These are phyloP conservation scores for Chymomyza fuscimana DNA, from an alignment of 2,888 invertebrate genomes.

Conservation along the genomic window DNA sequence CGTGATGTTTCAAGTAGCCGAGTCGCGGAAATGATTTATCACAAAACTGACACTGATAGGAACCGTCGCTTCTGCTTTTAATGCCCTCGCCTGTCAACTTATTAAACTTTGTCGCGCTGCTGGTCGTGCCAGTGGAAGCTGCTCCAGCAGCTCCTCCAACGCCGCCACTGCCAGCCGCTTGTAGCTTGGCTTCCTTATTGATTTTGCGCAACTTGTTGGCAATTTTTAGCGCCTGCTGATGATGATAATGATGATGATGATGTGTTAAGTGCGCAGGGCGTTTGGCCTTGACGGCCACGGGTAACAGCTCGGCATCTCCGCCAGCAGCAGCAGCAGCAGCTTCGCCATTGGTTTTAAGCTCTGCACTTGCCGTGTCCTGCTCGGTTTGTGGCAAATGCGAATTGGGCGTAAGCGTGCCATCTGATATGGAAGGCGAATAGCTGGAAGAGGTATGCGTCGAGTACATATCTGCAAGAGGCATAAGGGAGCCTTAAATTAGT, in stretches of 20 bases:
- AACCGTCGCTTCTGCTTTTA: constrained; percentile 82
- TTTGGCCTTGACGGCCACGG: constrained; percentile 34
- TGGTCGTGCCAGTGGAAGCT: constrained; percentile 76
- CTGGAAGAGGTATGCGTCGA: constrained; percentile 80
- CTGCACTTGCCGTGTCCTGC: constrained; percentile 44
- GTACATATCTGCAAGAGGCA: constrained; percentile 77
- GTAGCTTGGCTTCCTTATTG: constrained; percentile 75
- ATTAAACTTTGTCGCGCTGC: constrained; percentile 73
- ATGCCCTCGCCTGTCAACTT: constrained; percentile 79
- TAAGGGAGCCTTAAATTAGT: not conserved
- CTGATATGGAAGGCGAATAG: constrained; percentile 80
- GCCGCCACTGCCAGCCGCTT: constrained; percentile 80
- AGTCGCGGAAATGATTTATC: constrained; percentile 93
- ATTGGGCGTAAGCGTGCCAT: constrained; percentile 79
- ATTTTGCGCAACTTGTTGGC: constrained; percentile 79
- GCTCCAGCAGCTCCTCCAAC: constrained; percentile 79
- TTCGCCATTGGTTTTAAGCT: constrained; percentile 40
- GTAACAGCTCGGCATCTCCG: constrained; percentile 32
- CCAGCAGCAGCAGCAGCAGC: constrained; percentile 42
- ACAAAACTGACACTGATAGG: constrained; percentile 95
- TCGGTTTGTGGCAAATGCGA: constrained; percentile 70
- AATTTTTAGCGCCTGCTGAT: constrained; percentile 74
- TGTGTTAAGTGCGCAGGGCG: constrained; percentile 67
- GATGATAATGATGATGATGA: constrained; percentile 72
- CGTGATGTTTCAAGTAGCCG: constrained; percentile 93